Base-by-base conservation (phyloP, 2,797 vertebrate species). In the Sciaenops ocellatus region DNA sequence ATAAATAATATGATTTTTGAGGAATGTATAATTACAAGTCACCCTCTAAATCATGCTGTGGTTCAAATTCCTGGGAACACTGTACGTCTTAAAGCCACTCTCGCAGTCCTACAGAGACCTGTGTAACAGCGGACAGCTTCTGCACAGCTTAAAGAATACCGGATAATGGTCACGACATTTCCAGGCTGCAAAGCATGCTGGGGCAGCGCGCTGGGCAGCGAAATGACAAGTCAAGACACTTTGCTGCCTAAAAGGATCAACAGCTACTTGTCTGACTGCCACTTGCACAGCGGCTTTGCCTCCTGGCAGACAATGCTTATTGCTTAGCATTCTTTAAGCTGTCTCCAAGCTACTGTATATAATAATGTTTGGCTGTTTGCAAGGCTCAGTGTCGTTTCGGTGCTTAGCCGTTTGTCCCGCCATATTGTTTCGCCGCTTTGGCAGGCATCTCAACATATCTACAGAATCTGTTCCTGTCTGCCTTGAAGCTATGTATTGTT, bases 201-300 rank as follows among this genome's bases (percentile, higher is more conserved):
- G 87, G 87, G 55, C 84, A 78, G 73, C 15, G 61, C 69, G 66
- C 55, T 3, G 78, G 82, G 78, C 87, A 82, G 63, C 78, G 26
- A 67, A 84, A 83, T 87, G 79, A 83, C 84, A 85, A 9, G 65
- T 82, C 62, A 51, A 69, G 71, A 77, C 75, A 79, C 75, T 86
- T 73, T 55, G 59, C 72, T 83, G 86, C 84, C 76, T 86, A 28
- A 79, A 79, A 81, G 82, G 85, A 85, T 85, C 67, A 80, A 74
- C 69, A 70, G 61, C 69, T 55, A 52, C 76, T 82, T 69, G 73
- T 85, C 76, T 76, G 69, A 64, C 85, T 76, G 84, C 68, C 80
- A 75, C 65, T 69, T 66, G 61, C 62, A 63, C 56, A 15, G 46
- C 73, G 46, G 74, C 77, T 77, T 81, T 68, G 76, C 72, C 85